Percentiles rank a stretch among this genome's conserved stretches.
These are phyloP conservation scores for Willisornis vidua DNA, from an alignment of 2,113 vertebrate species.

Conservation along the genomic window DNA sequence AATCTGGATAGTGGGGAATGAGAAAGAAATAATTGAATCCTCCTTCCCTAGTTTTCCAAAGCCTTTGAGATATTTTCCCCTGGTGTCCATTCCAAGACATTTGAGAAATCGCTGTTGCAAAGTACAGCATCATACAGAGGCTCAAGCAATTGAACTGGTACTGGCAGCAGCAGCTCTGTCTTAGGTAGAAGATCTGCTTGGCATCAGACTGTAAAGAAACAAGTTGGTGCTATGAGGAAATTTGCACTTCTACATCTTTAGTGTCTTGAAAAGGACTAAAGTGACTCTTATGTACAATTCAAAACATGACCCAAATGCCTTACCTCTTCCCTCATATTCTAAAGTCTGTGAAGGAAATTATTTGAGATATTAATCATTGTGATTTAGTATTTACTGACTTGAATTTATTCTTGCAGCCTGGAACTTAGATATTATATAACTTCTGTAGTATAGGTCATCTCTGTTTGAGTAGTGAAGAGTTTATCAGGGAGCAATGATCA, in stretches of 20 bases:
- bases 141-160: neutral
- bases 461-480: neutral
- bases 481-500: neutral
- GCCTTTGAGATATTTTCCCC: neutral
- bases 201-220: neutral
- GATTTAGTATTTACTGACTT: neutral
- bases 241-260: neutral
- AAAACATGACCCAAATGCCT: neutral
- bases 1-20: neutral
- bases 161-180: neutral
- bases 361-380: neutral
- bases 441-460: neutral
- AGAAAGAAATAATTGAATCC: neutral
- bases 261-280: neutral
- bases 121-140: neutral
- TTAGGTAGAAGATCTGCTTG: neutral
- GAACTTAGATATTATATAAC: neutral
- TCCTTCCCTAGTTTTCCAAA: neutral
- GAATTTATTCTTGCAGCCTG: neutral
- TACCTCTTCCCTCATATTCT: neutral
- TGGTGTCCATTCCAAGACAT: rapidly evolving
- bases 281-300: neutral
- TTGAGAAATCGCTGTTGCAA: neutral
- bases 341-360: neutral
- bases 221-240: neutral